Evolutionary conservation across 1,140 invertebrate genomes (phyloP).

Genomic region (Drosophila pseudoobscura): DNA sequence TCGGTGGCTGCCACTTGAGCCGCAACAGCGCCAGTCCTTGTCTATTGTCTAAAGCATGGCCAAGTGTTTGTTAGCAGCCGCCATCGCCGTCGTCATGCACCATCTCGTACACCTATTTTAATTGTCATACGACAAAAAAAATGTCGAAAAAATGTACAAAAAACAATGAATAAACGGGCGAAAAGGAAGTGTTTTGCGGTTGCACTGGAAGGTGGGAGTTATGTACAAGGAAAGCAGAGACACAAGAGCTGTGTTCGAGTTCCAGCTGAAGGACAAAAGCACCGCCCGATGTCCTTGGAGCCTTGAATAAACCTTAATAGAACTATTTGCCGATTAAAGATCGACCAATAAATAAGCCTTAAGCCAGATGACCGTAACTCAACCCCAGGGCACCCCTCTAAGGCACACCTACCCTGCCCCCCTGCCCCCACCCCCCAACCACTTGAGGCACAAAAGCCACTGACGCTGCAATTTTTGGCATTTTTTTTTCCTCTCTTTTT

Average conservation of each 20-base stretch:
- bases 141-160: constrained; percentile 55
- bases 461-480: constrained; percentile 82
- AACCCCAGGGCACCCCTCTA: background rate
- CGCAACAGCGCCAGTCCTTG: constrained; percentile 74
- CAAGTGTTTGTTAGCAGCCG: constrained; percentile 79
- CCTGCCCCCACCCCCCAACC: constrained; percentile 39
- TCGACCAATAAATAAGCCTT: constrained; percentile 26
- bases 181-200: constrained; percentile 23
- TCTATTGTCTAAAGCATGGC: constrained; percentile 81
- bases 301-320: too few relatives aligned
- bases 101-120: constrained; percentile 79
- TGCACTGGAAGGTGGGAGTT: too few relatives aligned
- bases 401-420: background rate
- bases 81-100: constrained; percentile 43
- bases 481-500: constrained; percentile 55
- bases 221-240: constrained; percentile 14
- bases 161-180: constrained; percentile 29
- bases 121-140: constrained; percentile 61
- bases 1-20: constrained; percentile 73
- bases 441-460: constrained; percentile 78
- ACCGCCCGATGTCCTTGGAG: too few relatives aligned
- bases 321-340: constrained; percentile 8
- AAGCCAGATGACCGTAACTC: constrained; percentile 32
- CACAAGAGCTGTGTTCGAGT: too few relatives aligned
- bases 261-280: background rate